Conservation (phyloP, 2,888 invertebrate genomes). For the Sminthurinus aureus region DNA sequence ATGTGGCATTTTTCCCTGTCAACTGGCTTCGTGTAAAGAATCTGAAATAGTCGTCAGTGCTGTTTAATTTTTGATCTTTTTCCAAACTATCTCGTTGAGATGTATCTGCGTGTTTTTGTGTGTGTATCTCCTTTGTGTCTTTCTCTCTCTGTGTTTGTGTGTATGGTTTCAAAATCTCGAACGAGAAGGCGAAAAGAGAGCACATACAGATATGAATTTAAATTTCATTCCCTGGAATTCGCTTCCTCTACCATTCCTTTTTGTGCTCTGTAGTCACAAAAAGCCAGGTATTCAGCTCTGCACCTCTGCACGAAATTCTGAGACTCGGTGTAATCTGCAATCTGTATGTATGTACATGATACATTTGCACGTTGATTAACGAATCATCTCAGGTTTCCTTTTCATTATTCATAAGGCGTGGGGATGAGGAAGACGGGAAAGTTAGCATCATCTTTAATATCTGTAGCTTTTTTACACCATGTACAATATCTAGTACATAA, state of each 20-base stretch:
- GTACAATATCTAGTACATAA: too few relatives aligned
- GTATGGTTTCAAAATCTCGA: too few relatives aligned
- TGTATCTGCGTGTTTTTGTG: not conserved
- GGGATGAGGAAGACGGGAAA: not conserved
- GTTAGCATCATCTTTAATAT: too few relatives aligned
- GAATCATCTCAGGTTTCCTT: constrained; percentile 30
- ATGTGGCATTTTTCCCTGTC: constrained; percentile 49
- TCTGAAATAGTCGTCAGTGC: constrained; percentile 36
- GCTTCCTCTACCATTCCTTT: not conserved
- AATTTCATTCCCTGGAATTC: not conserved
- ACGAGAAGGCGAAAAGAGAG: too few relatives aligned
- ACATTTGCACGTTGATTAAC: constrained; percentile 19
- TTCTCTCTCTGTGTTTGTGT: not conserved
- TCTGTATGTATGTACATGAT: too few relatives aligned
- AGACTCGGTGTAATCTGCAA: too few relatives aligned
- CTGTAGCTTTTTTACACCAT: too few relatives aligned
- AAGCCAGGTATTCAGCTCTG: too few relatives aligned
- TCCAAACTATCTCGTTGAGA: constrained; percentile 33
- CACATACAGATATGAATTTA: not conserved
- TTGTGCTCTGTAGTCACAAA: not conserved
- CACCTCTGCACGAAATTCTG: too few relatives aligned
- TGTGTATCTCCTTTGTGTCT: not conserved
- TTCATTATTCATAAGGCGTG: constrained; percentile 22
- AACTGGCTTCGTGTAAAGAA: constrained; percentile 47
- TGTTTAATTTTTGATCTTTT: constrained; percentile 45